phyloP scores from a whole-genome alignment of 2,888 invertebrate genomes.

The Gisinianus flammeolus region DNA sequence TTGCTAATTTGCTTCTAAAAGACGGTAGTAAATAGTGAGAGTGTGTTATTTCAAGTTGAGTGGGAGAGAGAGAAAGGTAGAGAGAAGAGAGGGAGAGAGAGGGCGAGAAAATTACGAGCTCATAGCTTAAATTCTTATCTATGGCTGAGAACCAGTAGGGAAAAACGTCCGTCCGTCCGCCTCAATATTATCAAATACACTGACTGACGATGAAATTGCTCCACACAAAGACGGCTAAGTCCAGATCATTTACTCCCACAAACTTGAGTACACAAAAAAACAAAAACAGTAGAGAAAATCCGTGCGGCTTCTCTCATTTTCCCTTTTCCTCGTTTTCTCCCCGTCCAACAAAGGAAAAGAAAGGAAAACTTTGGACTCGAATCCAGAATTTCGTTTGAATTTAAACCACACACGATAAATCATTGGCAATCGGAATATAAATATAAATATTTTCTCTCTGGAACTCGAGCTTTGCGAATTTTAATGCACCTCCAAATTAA shows the following conservation, averaged over 20 bases:
- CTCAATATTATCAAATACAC: background rate
- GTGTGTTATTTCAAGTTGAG: background rate
- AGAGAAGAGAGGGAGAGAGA: no score
- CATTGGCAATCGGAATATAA: no score
- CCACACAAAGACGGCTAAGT: background rate
- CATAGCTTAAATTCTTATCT: slow-evolving; percentile 6
- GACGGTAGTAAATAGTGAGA: background rate
- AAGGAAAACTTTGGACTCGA: background rate
- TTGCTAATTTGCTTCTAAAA: slow-evolving; percentile 8
- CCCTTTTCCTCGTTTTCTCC: background rate
- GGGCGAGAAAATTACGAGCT: slow-evolving; percentile 1
- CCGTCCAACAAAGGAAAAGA: background rate
- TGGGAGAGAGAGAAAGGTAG: no score
- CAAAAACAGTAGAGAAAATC: background rate
- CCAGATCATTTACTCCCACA: background rate
- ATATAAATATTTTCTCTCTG: no score
- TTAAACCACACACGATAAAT: background rate
- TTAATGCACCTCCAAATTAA: background rate
- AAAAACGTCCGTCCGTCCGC: background rate
- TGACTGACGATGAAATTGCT: background rate
- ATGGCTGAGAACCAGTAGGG: background rate
- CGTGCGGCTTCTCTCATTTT: background rate
- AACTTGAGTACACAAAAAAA: background rate
- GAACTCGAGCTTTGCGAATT: background rate
- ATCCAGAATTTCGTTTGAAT: background rate